Conservation (phyloP, 2,888 invertebrate species). For the Tupiocoris notatus region DNA sequence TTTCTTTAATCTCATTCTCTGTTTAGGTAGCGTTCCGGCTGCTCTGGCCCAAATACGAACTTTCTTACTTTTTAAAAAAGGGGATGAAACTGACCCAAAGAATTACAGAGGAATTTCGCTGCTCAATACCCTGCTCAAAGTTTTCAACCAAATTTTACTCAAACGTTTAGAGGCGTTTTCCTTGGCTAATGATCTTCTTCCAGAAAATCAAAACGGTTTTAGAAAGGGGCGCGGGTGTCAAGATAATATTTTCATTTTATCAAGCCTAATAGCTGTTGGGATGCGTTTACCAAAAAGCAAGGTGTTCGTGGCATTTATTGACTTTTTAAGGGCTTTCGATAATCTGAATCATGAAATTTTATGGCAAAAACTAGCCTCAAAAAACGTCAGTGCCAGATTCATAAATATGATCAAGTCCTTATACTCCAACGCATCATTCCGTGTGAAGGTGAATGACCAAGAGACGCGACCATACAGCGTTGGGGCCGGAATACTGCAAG, state of each 20-base stretch:
- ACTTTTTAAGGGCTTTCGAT: slow-evolving; percentile 11
- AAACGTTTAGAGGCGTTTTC: neutral
- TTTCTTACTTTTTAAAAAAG: slow-evolving; percentile 17
- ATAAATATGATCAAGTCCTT: neutral
- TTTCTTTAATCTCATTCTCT: neutral
- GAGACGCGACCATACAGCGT: neutral
- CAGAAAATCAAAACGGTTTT: slow-evolving; percentile 12
- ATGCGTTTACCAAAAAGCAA: slow-evolving; percentile 4
- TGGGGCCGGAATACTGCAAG: slow-evolving; percentile 11
- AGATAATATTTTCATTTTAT: slow-evolving; percentile 1
- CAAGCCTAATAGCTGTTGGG: slow-evolving; percentile 4
- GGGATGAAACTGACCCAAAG: neutral
- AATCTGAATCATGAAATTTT: neutral
- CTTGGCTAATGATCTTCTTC: neutral
- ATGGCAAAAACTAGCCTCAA: slow-evolving; percentile 5
- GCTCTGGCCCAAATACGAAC: slow-evolving; percentile 10
- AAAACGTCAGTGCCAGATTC: slow-evolving; percentile 11
- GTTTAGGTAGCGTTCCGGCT: neutral
- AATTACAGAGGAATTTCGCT: slow-evolving; percentile 19
- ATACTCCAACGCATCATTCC: neutral
- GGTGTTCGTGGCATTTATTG: slow-evolving; percentile 4
- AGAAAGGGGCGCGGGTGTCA: neutral
- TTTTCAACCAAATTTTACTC: neutral
- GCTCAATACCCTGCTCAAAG: slow-evolving; percentile 5
- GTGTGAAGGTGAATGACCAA: neutral